Conservation (phyloP, 2,888 invertebrate genomes). For the Parnassius apollo region DNA sequence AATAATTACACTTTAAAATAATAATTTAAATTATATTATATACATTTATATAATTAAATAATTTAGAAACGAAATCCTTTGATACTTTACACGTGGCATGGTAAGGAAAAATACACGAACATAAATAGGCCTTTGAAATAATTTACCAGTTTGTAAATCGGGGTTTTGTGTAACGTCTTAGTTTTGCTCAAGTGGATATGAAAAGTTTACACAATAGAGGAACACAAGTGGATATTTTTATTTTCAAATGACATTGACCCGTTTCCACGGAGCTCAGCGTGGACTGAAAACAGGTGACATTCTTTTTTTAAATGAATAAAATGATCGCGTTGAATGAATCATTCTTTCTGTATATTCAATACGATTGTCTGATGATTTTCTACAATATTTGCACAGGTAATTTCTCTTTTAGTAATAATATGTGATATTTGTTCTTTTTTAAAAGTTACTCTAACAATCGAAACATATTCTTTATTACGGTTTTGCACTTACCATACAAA, state of each 20-base stretch:
- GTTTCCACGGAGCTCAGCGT: slow-evolving; percentile 33
- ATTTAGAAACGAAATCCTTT: background rate
- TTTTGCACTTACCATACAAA: too few relatives aligned
- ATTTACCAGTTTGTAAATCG: slow-evolving; percentile 29
- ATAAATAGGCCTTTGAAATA: slow-evolving; percentile 24
- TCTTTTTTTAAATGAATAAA: slow-evolving; percentile 13
- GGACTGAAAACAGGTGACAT: slow-evolving; percentile 23
- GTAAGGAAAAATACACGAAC: slow-evolving; percentile 15
- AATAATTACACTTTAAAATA: too few relatives aligned
- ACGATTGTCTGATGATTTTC: too few relatives aligned
- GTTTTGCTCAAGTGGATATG: slow-evolving; percentile 42
- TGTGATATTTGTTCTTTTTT: too few relatives aligned
- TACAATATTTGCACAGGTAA: too few relatives aligned
- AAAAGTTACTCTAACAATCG: too few relatives aligned
- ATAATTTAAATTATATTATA: too few relatives aligned
- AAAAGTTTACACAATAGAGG: slow-evolving; percentile 42
- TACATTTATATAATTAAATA: too few relatives aligned
- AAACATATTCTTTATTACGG: too few relatives aligned
- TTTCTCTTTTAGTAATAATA: too few relatives aligned
- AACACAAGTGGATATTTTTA: slow-evolving; percentile 43
- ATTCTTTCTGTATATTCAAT: background rate
- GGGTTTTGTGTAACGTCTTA: slow-evolving; percentile 37
- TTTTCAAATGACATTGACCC: slow-evolving; percentile 46
- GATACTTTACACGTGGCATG: slow-evolving; percentile 8
- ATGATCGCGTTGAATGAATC: background rate